phyloP scores from a whole-genome alignment of 1,140 invertebrate species.

The Anoplolepis gracilipes region DNA sequence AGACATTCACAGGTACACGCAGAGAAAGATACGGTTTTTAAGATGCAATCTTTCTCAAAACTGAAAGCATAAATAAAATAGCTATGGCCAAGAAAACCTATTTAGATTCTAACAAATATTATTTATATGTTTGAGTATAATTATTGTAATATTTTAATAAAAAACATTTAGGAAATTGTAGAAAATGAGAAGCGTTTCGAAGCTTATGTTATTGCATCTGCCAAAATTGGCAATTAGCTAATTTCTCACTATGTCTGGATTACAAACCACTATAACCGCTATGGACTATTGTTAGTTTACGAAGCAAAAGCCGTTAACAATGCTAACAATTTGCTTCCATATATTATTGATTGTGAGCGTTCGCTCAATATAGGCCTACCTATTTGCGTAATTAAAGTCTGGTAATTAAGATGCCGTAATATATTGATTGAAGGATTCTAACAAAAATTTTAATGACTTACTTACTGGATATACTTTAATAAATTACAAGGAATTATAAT shows the following conservation, averaged over 20 bases:
- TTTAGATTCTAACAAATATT: not conserved
- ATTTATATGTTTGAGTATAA: not conserved
- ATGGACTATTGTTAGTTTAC: slow-evolving; percentile 51
- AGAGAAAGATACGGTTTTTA: not conserved
- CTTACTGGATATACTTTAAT: not conserved
- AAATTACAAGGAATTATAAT: slow-evolving; percentile 14
- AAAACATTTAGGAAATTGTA: not conserved
- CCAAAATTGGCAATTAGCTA: slow-evolving; percentile 51
- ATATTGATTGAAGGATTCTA: not conserved
- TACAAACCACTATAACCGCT: slow-evolving; percentile 35
- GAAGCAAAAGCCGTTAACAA: slow-evolving; percentile 41
- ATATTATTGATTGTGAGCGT: slow-evolving; percentile 9
- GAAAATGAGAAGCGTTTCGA: not conserved
- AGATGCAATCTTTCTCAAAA: not conserved
- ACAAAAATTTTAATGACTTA: not conserved
- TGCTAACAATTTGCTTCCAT: slow-evolving; percentile 29
- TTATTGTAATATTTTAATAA: not conserved
- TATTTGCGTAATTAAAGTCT: slow-evolving; percentile 31
- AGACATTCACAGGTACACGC: not conserved
- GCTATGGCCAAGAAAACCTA: slow-evolving; percentile 1
- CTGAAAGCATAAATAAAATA: not conserved
- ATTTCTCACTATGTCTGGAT: slow-evolving; percentile 21
- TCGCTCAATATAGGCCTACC: not conserved
- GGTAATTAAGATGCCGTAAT: slow-evolving; percentile 38
- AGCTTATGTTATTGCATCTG: not conserved